Evolutionary conservation across 2,888 invertebrate species (phyloP).

Genomic region (Meiosimyza decipiens): DNA sequence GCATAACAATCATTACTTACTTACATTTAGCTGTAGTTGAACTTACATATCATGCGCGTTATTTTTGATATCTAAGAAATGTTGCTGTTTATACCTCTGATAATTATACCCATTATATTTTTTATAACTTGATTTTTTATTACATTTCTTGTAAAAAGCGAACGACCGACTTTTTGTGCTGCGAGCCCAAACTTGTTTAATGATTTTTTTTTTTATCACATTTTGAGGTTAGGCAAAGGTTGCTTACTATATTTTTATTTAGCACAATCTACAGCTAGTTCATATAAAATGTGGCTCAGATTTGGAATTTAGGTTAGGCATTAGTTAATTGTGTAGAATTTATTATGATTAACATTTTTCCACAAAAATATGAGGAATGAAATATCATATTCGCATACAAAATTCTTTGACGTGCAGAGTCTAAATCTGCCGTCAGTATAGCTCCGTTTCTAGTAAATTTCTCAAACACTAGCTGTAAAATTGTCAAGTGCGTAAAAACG

Average conservation of each 20-base stretch:
- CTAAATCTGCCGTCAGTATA: too few species aligned
- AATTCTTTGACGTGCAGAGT: too few species aligned
- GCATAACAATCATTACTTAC: slow-evolving; percentile 8
- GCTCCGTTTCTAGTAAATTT: too few species aligned
- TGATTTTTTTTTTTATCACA: neutral
- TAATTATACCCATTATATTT: slow-evolving; percentile 7
- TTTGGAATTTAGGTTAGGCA: too few species aligned
- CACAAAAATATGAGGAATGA: too few species aligned
- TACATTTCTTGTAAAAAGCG: neutral
- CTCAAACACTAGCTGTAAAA: too few species aligned
- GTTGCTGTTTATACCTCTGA: slow-evolving; percentile 1
- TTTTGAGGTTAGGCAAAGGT: slow-evolving; percentile 9
- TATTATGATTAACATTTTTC: too few species aligned
- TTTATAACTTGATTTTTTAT: neutral
- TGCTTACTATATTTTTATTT: neutral
- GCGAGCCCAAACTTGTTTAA: slow-evolving; percentile 22
- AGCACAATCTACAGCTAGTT: too few species aligned
- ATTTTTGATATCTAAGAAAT: slow-evolving; percentile 21
- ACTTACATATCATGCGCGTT: slow-evolving; percentile 3
- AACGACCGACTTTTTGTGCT: neutral
- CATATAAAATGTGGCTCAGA: too few species aligned
- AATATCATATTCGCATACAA: too few species aligned
- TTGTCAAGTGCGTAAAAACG: too few species aligned
- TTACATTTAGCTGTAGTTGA: neutral
- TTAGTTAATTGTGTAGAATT: too few species aligned